phyloP scores from a whole-genome alignment of 2,113 vertebrate species.

The Grallaria varia region DNA sequence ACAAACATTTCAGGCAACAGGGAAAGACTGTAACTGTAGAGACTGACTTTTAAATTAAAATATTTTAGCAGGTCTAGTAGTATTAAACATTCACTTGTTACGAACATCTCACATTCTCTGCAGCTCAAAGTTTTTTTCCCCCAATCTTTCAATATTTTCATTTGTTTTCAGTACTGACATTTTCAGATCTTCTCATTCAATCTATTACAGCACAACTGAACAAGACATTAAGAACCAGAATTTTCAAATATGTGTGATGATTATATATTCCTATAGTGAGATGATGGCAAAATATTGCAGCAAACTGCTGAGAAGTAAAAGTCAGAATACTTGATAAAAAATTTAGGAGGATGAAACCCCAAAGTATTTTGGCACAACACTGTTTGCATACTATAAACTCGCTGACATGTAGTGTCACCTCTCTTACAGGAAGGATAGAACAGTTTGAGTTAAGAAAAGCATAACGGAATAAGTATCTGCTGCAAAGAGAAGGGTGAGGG shows the following conservation, averaged over 20 bases:
- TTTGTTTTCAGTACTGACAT: not conserved
- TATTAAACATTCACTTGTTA: not conserved
- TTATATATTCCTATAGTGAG: not conserved
- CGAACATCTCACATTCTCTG: not conserved
- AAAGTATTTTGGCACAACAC: not conserved
- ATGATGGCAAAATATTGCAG: not conserved
- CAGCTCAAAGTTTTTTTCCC: not conserved
- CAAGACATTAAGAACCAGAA: not conserved
- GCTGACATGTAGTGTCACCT: rapidly evolving
- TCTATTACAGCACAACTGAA: not conserved
- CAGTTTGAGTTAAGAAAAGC: not conserved
- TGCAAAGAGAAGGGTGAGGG: not conserved
- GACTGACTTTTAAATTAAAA: not conserved
- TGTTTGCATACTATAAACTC: not conserved
- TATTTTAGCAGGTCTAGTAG: not conserved
- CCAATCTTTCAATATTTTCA: not conserved
- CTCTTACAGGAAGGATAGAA: not conserved
- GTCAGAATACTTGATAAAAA: not conserved
- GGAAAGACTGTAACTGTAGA: not conserved
- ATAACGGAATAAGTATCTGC: not conserved
- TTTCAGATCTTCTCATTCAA: not conserved
- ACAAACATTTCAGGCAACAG: not conserved
- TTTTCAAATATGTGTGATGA: not conserved
- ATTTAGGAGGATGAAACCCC: not conserved
- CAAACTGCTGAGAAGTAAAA: not conserved